Evolutionary conservation across 2,888 invertebrate genomes (phyloP).

Genomic region (Tinea pellionella): DNA sequence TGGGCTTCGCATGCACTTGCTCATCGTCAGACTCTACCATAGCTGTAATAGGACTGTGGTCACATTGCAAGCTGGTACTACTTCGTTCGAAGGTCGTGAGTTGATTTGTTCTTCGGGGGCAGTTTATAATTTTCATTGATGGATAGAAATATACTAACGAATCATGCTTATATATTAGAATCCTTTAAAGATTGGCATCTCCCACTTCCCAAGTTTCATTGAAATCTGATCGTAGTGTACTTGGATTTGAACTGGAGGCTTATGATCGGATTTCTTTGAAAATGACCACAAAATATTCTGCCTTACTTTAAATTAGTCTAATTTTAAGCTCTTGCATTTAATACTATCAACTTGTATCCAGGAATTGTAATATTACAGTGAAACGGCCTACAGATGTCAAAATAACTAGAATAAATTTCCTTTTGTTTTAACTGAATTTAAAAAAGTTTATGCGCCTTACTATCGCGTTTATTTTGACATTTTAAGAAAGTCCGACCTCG

Average conservation of each 20-base stretch:
- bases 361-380: neutral
- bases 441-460: too few relatives aligned
- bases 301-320: slow-evolving; percentile 7
- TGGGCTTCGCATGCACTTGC: too few relatives aligned
- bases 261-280: slow-evolving; percentile 12
- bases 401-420: too few relatives aligned
- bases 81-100: too few relatives aligned
- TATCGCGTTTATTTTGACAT: too few relatives aligned
- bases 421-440: too few relatives aligned
- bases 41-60: too few relatives aligned
- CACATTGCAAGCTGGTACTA: slow-evolving; percentile 6
- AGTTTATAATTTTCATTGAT: neutral
- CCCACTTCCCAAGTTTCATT: neutral
- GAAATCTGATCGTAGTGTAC: slow-evolving; percentile 2
- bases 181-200: slow-evolving; percentile 2
- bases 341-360: neutral
- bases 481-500: too few relatives aligned
- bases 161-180: neutral
- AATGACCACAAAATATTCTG: neutral
- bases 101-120: too few relatives aligned
- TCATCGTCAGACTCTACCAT: too few relatives aligned
- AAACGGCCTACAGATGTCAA: neutral
- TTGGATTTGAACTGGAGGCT: neutral
- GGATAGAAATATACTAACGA: neutral
- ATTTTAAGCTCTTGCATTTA: slow-evolving; percentile 7